Conservation (phyloP, 1,140 invertebrate species). For the Bathynomus jamesi region DNA sequence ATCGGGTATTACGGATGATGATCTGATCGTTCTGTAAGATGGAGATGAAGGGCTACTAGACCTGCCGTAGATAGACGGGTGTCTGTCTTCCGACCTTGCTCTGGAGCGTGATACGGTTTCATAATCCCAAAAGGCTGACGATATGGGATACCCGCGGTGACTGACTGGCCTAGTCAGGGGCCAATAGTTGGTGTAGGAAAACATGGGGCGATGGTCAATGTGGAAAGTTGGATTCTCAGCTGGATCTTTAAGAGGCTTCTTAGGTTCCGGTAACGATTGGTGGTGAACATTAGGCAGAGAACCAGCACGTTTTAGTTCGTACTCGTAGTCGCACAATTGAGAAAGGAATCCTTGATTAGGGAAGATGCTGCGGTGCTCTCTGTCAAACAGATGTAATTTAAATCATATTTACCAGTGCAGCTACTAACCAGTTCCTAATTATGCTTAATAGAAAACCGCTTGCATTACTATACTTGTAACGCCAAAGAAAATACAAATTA, state of each 20-base stretch:
- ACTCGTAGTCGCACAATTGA: conserved; percentile 63
- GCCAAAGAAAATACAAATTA: too few species aligned
- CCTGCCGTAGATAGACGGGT: background rate
- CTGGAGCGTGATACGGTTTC: background rate
- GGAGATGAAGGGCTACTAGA: background rate
- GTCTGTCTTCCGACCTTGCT: background rate
- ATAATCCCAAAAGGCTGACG: background rate
- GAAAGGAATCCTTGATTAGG: conserved; percentile 71
- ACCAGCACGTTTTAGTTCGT: conserved; percentile 23
- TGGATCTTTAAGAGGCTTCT: background rate
- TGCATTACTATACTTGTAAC: too few species aligned
- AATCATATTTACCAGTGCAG: too few species aligned
- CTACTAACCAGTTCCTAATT: too few species aligned
- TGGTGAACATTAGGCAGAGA: background rate
- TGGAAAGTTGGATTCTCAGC: background rate
- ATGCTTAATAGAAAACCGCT: too few species aligned
- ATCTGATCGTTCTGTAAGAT: background rate
- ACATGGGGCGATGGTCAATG: background rate
- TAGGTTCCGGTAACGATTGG: background rate
- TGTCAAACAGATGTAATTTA: conserved; percentile 21
- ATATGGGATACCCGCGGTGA: background rate
- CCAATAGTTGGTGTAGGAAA: background rate
- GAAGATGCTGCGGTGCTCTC: conserved; percentile 47
- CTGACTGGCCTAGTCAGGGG: background rate
- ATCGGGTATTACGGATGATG: background rate